phyloP scores from a whole-genome alignment of 2,888 invertebrate species.

The Buathra laborator region DNA sequence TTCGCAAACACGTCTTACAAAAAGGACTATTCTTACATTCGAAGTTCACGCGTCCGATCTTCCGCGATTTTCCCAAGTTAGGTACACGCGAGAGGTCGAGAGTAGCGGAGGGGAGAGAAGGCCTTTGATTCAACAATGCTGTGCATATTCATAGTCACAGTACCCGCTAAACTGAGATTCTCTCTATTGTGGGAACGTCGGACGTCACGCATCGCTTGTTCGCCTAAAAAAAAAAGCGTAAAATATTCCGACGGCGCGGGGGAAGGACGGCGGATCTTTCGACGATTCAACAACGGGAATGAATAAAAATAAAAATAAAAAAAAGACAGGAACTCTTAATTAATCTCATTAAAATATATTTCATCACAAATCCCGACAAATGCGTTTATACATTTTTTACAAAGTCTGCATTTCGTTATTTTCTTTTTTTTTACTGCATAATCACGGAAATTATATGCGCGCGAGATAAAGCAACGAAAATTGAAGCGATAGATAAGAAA shows the following conservation, averaged over 20 bases:
- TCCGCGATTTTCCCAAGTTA: constrained; percentile 49
- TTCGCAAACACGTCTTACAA: neutral
- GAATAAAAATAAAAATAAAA: neutral
- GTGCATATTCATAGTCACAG: constrained; percentile 60
- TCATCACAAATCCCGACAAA: neutral
- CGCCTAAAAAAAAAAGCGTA: constrained; percentile 70
- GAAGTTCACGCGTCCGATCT: constrained; percentile 54
- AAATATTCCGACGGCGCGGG: constrained; percentile 41
- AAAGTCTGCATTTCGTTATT: neutral
- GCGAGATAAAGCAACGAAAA: no score
- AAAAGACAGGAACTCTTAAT: constrained; percentile 63
- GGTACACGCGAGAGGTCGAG: constrained; percentile 29
- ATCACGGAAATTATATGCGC: no score
- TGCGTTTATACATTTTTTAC: neutral
- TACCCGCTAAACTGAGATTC: constrained; percentile 68
- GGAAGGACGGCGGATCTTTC: neutral
- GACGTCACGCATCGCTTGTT: constrained; percentile 74
- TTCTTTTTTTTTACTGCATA: no score
- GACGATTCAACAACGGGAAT: constrained; percentile 26
- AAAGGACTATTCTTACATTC: neutral
- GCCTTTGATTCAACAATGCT: constrained; percentile 36
- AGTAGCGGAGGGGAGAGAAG: neutral
- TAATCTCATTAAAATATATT: constrained; percentile 44
- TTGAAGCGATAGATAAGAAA: no score
- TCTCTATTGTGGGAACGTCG: constrained; percentile 73